Base-by-base conservation (phyloP, 2,797 vertebrate genomes). In the Molossus molossus region DNA sequence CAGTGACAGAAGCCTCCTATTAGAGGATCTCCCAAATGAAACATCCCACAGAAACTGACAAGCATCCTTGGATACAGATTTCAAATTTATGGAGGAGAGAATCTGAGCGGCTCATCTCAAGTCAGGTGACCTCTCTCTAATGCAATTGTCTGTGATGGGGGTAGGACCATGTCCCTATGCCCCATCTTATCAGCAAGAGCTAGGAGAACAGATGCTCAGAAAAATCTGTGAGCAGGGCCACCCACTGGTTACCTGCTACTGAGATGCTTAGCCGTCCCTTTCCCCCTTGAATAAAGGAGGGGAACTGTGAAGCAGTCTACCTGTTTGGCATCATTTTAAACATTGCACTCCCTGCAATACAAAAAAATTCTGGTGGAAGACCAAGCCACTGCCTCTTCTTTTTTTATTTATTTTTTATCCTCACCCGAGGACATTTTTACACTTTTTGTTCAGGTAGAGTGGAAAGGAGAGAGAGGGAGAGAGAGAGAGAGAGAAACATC, bases 101-200 rank as follows among this genome's bases (percentile, higher is more conserved):
- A 73, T 72, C 50, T 33, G 37, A 89, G 57, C 29, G 12, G 57
- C 33, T 48, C 2, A 37, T 27, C 53, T 77, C 17, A 64, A 23
- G 50, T 89, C 60, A 82, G 53, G 48, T 58, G 37, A 91, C 13
- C 60, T 92, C 70, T 92, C 70, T 29, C n/a, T 40, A 73, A 80
- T 65, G 27, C 18, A 33, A 40, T 18, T 1, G 0, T 29, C 25
- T 77, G 27, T 55, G 53, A 84, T 12, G 14, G 25, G n/a, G 48
- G 10, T 65, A 64, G 29, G 80, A 55, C 45, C 53, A 79, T 20
- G 27, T 65, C 64, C 64, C 65, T 58, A 20, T 23, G 27, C 10
- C 50, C 40, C 48, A 92, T 29, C 23, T 50, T 67, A 72, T 73
- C 62, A 67, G 7, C 50, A 91, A 58, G n/a, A 69, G 17, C 33